phyloP scores from a whole-genome alignment of 2,888 invertebrate genomes.

The Andrena chrysosceles region DNA sequence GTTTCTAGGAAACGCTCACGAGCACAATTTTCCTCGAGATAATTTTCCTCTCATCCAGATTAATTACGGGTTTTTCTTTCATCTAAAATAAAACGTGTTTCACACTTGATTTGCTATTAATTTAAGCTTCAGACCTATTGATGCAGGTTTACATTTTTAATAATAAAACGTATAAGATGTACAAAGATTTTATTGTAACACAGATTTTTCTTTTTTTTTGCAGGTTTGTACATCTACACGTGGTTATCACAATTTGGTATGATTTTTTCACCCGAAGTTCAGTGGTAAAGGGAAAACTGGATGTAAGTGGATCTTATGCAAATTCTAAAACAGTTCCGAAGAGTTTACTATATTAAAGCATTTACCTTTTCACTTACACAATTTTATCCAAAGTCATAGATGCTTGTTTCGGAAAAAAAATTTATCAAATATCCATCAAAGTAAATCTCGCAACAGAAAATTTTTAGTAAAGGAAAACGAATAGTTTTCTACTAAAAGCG shows the following conservation, averaged over 20 bases:
- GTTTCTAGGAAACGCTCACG: no score
- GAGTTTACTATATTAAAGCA: neutral
- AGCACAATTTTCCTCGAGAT: no score
- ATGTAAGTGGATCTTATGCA: neutral
- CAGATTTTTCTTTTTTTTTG: neutral
- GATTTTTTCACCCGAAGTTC: neutral
- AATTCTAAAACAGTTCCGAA: neutral
- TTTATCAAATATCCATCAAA: neutral
- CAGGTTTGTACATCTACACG: constrained; percentile 13
- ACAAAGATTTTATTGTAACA: neutral
- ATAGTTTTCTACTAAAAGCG: no score
- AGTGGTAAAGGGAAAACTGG: neutral
- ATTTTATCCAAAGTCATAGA: no score
- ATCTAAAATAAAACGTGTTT: no score
- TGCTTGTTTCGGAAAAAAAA: no score
- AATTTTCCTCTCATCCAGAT: no score
- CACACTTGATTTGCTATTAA: no score
- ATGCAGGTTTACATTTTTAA: neutral
- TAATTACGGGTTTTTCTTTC: no score
- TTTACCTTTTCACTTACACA: neutral
- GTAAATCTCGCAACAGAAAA: neutral
- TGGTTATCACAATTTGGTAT: neutral
- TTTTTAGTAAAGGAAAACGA: no score
- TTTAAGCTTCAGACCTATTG: no score
- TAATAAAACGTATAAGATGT: neutral